Evolutionary conservation across 2,113 vertebrate genomes (phyloP), one percentile per base, ranked within the genome.

Genomic region (Macaca fascicularis): DNA sequence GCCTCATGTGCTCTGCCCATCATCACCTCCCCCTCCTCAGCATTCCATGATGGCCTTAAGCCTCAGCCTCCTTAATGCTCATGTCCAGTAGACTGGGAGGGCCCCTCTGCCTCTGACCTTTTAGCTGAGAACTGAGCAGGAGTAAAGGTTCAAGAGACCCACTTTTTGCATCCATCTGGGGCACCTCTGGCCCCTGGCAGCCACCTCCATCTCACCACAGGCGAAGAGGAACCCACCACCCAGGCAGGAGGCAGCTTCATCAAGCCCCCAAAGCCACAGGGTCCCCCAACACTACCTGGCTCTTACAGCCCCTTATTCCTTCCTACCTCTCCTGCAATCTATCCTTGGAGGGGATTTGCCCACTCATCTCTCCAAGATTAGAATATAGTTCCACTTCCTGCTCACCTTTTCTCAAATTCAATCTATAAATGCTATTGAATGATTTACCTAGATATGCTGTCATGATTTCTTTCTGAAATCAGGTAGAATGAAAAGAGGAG

Each of bases 331-430:
- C 43, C 74, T 32, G 55, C 64, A 78, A 89, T 76, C 55, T 48
- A 30, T 35, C 57, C 50, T 57, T 75, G 38, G 57, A 82, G 59
- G 40, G 12, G 16, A 76, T 96, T 76, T 64, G 23, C 23, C 30
- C 69, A 45, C 16, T 86, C 64, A 48, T 92, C 16, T 89, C 38
- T 75, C 13, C 20, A 32, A 82, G 9, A 82, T 86, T 81, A 82
- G 8, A 88, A 61, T 25, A 22, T 82, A 12, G 43, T 91, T 95
- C 38, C 12, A 59, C 40, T 94, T 75, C 55, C 72, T 94, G 16
- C 23, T 95, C n/a, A 87, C 72, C 5, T 93, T 93, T 93, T 78
- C 59, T 93, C n/a, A 89, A 5, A 64, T 70, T 94, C 78, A 57
- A n/a, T 50, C 20, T 92, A 70, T 43, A 91, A 93, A 70, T 50